phyloP scores from a whole-genome alignment of 2,797 vertebrate genomes.

The Buphagus erythrorhynchus region DNA sequence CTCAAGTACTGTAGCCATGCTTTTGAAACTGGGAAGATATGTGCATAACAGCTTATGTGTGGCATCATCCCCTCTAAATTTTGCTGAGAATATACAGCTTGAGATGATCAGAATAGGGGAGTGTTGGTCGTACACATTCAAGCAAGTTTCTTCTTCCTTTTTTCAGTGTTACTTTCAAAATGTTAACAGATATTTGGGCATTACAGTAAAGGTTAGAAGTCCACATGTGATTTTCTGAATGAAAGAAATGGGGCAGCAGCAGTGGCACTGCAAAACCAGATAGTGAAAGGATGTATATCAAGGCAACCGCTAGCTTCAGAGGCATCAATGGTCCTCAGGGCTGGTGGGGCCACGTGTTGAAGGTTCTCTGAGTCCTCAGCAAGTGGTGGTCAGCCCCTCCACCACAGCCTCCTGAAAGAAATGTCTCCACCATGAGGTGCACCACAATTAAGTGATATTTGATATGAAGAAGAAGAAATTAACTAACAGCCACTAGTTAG shows the following conservation, averaged over 20 bases:
- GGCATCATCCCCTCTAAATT: background rate
- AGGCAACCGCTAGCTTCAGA: background rate
- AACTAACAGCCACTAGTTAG: background rate
- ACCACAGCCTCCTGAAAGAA: background rate
- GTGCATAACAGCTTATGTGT: background rate
- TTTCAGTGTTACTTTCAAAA: background rate
- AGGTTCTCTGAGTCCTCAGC: background rate
- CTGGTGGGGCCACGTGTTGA: accelerated
- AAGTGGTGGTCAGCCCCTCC: background rate
- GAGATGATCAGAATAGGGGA: background rate
- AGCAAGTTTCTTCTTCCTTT: background rate
- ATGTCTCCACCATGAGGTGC: background rate
- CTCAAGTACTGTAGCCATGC: background rate
- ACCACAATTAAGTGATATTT: background rate
- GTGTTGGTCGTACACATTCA: background rate
- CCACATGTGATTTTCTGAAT: background rate
- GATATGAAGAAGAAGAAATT: background rate
- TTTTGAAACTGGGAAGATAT: background rate
- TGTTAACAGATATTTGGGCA: background rate
- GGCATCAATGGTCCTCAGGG: background rate
- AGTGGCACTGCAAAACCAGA: background rate
- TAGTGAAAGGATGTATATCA: background rate
- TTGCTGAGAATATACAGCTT: background rate
- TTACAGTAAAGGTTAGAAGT: background rate
- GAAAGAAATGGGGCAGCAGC: background rate